Base-by-base conservation (phyloP, 2,888 invertebrate genomes). In the Drosophila sordidula region DNA sequence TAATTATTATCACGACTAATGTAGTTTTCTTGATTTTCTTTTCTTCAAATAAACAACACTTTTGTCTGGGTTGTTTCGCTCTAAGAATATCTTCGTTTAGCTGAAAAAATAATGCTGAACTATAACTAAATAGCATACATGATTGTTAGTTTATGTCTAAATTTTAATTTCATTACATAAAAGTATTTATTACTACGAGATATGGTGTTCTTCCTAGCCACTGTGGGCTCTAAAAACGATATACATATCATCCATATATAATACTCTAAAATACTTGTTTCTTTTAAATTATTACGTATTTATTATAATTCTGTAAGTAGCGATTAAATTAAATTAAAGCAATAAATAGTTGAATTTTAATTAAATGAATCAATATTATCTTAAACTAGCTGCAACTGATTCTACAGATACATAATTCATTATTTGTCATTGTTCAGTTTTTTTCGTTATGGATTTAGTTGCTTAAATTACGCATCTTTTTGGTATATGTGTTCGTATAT, bases 401-500 rank as follows among this genome's bases (percentile, higher is more conserved):
- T 63, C 58, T 49, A 55, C 51, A 73, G 70, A 78, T 87, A 78
- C 78, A 78, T 75, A 69, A 74, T 79, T 59, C 74, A 85, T 85
- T 85, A 85, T 85, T 85, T 85, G 85, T 85, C 85, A 87, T 87
- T 78, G 73, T 79, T 85, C 89, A 85, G 85, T 81, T 85, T 84
- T 9, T 67, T 72, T 63, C 74, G 77, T 83, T 83, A 67, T 76
- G 76, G 63, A 86, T 67, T 58, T 70, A 70, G 75, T 77, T 64
- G 55, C 80, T 70, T 74, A 83, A 78, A 59, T 52, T 72, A 67
- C 54, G 51, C 36, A 68, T 54, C 22, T 71, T 50, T 71, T 50
- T 14, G 14, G 39, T 52, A 32, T 47, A 45, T 42, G 11, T 44
- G 44, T 50, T 61, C 39, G 29, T 69, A 66, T 61, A 44, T 51